Percentiles rank a stretch among this genome's conserved stretches.
These are phyloP conservation scores for Seira sanloemensis DNA, from an alignment of 2,888 invertebrate species.

Conservation along the genomic window DNA sequence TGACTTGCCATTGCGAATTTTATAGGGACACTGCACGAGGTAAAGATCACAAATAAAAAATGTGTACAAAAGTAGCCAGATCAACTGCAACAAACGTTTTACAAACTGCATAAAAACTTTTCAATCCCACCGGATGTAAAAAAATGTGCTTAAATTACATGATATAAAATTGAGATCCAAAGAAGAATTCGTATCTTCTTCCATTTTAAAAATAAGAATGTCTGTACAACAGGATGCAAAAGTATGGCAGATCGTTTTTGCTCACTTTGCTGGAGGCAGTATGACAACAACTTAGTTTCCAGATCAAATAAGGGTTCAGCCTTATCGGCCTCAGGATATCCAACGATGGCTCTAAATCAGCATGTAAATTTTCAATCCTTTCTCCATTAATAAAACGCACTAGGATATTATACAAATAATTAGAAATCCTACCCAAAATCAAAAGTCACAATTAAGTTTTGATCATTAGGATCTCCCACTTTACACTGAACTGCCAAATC, in stretches of 20 bases:
- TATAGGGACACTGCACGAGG: conserved; percentile 59
- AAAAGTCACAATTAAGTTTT: conserved; percentile 42
- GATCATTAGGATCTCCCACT: conserved; percentile 55
- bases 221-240: conserved; percentile 63
- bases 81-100: too few relatives aligned
- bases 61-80: conserved; percentile 63
- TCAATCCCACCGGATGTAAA: too few relatives aligned
- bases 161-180: conserved; percentile 60
- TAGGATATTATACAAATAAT: not conserved
- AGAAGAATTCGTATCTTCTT: conserved; percentile 56
- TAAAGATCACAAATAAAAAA: conserved; percentile 59
- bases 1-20: not conserved
- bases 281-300: conserved; percentile 61
- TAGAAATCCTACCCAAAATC: conserved; percentile 61
- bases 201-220: conserved; percentile 64
- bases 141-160: conserved; percentile 39
- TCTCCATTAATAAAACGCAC: not conserved
- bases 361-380: not conserved
- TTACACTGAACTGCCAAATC: conserved; percentile 36
- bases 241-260: conserved; percentile 54
- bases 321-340: conserved; percentile 27
- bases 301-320: not conserved
- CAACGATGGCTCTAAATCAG: conserved; percentile 52
- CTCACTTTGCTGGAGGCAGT: conserved; percentile 50
- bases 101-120: not conserved